Base-by-base conservation (phyloP, 2,888 invertebrate species). In the Trimorus sp. region DNA sequence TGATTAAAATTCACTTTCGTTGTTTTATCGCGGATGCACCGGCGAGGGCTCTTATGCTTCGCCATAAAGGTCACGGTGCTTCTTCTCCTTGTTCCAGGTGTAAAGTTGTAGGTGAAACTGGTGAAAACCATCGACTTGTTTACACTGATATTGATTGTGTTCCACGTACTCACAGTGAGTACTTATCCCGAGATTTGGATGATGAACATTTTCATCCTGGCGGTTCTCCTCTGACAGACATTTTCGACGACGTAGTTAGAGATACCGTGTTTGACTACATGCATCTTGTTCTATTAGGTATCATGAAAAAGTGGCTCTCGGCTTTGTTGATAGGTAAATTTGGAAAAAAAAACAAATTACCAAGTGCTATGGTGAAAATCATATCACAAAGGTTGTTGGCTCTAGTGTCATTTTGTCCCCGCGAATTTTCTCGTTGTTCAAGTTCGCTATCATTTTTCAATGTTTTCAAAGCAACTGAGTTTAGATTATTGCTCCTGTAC, bases 391-490 rank as follows among this genome's bases (percentile, higher is more conserved):
- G 63, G 38, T 16, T 73, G 4, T 7, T 37, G 6, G 2, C 11
- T 0, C 0, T 73, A 7, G 36, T 7, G 3, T 49, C 38, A 7
- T 74, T 37, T 12, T 65, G 65, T 51, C 75, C 66, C 14, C 59
- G 59, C 6, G 75, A 75, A 59, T 75, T 75, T 60, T 66, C 75
- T 14, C 66, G 60, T 1, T 6, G 3, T 6, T 53, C 75, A 36
- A 51, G 36, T 12, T 0, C 49, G 7, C 16, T 75, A 12, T 16
- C 12, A 7, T 66, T 51, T 48, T 66, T 75, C n/a, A 66, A 51
- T 42, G 83, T 81, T 58, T 87, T 75, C 54, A 87, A 87, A 66
- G 87, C 86, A 11, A 87, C 87, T 11, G 86, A 88, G 59, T 81
- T 85, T 37, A 74, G 87, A 51, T 77, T 83, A 45, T 75, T 87